Conservation (phyloP, 2,888 invertebrate species). For the Hemaris fuciformis region DNA sequence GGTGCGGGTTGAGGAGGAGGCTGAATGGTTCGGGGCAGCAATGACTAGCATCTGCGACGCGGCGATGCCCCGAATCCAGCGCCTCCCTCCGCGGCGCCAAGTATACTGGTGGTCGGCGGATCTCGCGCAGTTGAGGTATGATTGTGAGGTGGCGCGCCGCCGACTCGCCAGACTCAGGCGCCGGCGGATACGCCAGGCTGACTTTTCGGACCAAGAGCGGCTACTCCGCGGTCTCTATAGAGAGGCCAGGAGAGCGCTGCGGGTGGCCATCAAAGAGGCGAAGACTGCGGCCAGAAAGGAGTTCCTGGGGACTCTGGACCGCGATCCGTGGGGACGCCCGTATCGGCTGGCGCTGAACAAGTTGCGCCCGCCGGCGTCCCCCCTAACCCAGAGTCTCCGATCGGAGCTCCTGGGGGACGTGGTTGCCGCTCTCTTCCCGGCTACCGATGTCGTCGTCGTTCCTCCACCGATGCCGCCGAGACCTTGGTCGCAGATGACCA, state of each 20-base stretch:
- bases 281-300: neutral
- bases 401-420: too few relatives aligned
- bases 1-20: neutral
- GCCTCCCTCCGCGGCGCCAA: neutral
- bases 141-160: neutral
- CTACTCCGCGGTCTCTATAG: neutral
- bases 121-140: neutral
- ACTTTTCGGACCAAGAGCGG: neutral
- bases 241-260: neutral
- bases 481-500: too few relatives aligned
- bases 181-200: neutral
- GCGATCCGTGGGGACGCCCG: neutral
- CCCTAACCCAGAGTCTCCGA: too few relatives aligned
- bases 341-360: neutral
- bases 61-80: neutral
- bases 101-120: neutral
- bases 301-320: neutral
- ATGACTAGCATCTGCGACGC: neutral
- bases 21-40: neutral
- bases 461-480: too few relatives aligned
- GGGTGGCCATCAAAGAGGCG: neutral
- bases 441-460: too few relatives aligned
- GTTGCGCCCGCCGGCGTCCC: constrained; percentile 14
- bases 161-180: neutral
- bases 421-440: too few relatives aligned